Percentiles rank a stretch among this genome's conserved stretches.
Conservation (phyloP, 2,797 vertebrate genomes). For the Geotrypetes seraphini region DNA sequence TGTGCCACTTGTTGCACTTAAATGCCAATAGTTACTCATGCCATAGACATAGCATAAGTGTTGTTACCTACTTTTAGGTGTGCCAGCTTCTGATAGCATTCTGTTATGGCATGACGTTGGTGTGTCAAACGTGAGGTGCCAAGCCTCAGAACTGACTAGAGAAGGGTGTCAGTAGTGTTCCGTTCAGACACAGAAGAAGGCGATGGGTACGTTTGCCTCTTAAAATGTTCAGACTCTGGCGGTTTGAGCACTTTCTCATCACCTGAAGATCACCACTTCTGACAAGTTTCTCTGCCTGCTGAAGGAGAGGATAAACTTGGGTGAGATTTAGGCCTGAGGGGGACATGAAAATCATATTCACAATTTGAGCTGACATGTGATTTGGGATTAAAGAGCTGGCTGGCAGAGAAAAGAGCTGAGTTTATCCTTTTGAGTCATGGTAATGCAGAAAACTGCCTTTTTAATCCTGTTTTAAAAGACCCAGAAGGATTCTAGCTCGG, state of each 20-base stretch:
- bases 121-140: too few relatives aligned
- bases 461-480: conserved; percentile 48
- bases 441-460: conserved; percentile 52
- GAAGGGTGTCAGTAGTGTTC: too few relatives aligned
- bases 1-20: too few relatives aligned
- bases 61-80: too few relatives aligned
- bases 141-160: too few relatives aligned
- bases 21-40: too few relatives aligned
- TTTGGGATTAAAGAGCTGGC: conserved; percentile 56
- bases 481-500: conserved; percentile 45
- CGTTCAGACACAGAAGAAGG: conserved; percentile 22
- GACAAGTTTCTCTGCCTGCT: conserved; percentile 47
- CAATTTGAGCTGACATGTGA: conserved; percentile 65
- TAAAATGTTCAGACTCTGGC: conserved; percentile 27
- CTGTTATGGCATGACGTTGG: too few relatives aligned
- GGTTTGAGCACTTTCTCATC: conserved; percentile 30
- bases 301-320: conserved; percentile 56
- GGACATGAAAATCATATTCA: conserved; percentile 54
- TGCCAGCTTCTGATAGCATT: too few relatives aligned
- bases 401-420: conserved; percentile 51
- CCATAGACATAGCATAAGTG: too few relatives aligned
- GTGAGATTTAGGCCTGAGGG: conserved; percentile 56
- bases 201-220: conserved; percentile 20
- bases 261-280: conserved; percentile 43
- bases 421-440: conserved; percentile 45